A percentile compares a stretch with the other conserved stretches of the same genome.
These are phyloP conservation scores for Pissodes strobi DNA, from an alignment of 1,140 invertebrate species.

Conservation along the genomic window DNA sequence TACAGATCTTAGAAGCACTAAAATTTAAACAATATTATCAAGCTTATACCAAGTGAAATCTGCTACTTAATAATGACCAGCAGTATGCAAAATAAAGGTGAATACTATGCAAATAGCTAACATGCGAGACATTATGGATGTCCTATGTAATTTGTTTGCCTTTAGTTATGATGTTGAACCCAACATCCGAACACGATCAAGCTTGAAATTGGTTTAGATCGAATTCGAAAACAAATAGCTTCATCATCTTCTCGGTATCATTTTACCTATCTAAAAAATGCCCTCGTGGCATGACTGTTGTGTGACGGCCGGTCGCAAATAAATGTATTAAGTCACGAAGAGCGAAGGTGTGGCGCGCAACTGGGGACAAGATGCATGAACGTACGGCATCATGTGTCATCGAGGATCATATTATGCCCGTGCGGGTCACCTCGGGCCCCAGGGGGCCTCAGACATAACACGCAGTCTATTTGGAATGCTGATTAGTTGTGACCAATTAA, in stretches of 20 bases:
- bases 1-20: too few relatives aligned
- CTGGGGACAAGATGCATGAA: slow-evolving; percentile 29
- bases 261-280: slow-evolving; percentile 27
- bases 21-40: too few relatives aligned
- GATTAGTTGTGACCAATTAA: slow-evolving; percentile 25
- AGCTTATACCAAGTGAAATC: too few relatives aligned
- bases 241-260: slow-evolving; percentile 17
- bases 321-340: slow-evolving; percentile 36
- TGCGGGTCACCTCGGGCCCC: slow-evolving; percentile 14
- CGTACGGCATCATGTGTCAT: slow-evolving; percentile 28
- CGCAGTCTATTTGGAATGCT: slow-evolving; percentile 31
- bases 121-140: too few relatives aligned
- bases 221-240: too few relatives aligned
- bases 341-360: slow-evolving; percentile 28
- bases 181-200: too few relatives aligned
- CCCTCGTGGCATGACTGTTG: slow-evolving; percentile 18
- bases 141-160: too few relatives aligned
- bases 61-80: too few relatives aligned
- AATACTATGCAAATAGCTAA: too few relatives aligned
- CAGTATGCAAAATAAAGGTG: too few relatives aligned
- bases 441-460: slow-evolving; percentile 10
- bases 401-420: slow-evolving; percentile 33
- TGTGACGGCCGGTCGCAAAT: slow-evolving; percentile 16
- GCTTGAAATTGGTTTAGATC: too few relatives aligned
- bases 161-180: too few relatives aligned